Evolutionary conservation across 2,113 vertebrate species (phyloP), one percentile per base, ranked within the genome.

Genomic region (Oreochromis aureus): DNA sequence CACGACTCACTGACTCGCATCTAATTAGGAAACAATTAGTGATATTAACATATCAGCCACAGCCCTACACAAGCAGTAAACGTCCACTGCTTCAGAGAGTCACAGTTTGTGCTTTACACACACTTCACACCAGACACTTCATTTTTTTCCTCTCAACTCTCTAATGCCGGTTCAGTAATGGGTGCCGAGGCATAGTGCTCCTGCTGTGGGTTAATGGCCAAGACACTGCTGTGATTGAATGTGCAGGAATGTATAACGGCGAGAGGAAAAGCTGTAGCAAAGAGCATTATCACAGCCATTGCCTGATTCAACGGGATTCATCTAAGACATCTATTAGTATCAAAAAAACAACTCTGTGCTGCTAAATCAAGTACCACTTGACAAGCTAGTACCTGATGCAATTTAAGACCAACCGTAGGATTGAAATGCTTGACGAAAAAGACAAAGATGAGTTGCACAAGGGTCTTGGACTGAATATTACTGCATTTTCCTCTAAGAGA

Each of bases 21-120:
- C 92, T 93, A 95, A 95, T 96, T 95, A 93, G 93, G 91, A 95
- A 92, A 95, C 93, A 96, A 96, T 95, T 96, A 95, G 94, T 56
- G 86, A 94, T 93, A 94, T 95, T 94, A 94, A 91, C 92, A 94
- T 87, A 94, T 94, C 89, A 91, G 85, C 91, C 83, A 19, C 69
- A 82, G 92, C 83, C 85, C 86, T 53, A 88, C 85, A 89, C 81
- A 79, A 87, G 86, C 87, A 83, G 86, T 80, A 81, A 93, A 86
- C 85, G 89, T 44, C 89, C 90, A 83, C 89, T 69, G 90, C 83
- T 89, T 84, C 78, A 12, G 87, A 84, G 90, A 88, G 92, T 87
- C 88, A 90, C 89, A 90, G 84, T 92, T 91, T 89, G 89, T 87
- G 90, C 83, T 85, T 87, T 81, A 80, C 79, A 86, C 88, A 88